Conservation (phyloP, 2,888 invertebrate genomes). For the Arctia plantaginis region DNA sequence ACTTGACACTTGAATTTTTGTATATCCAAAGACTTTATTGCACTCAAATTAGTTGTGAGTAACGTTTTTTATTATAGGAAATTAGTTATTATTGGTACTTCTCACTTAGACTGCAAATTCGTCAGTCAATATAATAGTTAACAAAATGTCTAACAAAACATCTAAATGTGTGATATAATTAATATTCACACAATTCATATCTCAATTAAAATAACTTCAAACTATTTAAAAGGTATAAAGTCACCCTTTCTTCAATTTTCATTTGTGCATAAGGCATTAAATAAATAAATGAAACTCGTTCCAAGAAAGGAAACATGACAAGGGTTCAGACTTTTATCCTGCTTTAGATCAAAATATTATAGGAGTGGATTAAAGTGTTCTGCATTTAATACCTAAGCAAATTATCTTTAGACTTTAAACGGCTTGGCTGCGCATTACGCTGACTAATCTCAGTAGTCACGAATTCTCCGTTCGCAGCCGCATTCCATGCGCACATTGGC, state of each 20-base stretch:
- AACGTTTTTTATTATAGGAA: not conserved
- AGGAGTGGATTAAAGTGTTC: slow-evolving; percentile 16
- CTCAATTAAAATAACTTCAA: not conserved
- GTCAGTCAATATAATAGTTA: not conserved
- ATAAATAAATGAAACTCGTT: not conserved
- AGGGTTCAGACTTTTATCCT: slow-evolving; percentile 3
- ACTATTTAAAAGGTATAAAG: not conserved
- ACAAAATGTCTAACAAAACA: not conserved
- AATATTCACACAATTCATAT: not conserved
- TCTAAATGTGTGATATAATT: not conserved
- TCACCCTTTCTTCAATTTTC: not conserved
- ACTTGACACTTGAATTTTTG: not conserved
- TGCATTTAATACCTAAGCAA: slow-evolving; percentile 37
- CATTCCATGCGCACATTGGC: slow-evolving; percentile 57
- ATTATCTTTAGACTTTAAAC: slow-evolving; percentile 42
- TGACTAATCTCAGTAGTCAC: slow-evolving; percentile 61
- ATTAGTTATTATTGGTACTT: too few species aligned
- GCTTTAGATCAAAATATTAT: slow-evolving; percentile 10
- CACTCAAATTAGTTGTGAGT: not conserved
- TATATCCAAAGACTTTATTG: not conserved
- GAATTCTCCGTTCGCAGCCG: slow-evolving; percentile 60
- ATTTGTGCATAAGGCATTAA: not conserved
- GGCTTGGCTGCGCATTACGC: slow-evolving; percentile 55
- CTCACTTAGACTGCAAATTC: too few species aligned
- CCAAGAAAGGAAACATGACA: not conserved